Evolutionary conservation across 2,888 invertebrate species (phyloP), one percentile per base, ranked within the genome.

Genomic region (Lasius platythorax): DNA sequence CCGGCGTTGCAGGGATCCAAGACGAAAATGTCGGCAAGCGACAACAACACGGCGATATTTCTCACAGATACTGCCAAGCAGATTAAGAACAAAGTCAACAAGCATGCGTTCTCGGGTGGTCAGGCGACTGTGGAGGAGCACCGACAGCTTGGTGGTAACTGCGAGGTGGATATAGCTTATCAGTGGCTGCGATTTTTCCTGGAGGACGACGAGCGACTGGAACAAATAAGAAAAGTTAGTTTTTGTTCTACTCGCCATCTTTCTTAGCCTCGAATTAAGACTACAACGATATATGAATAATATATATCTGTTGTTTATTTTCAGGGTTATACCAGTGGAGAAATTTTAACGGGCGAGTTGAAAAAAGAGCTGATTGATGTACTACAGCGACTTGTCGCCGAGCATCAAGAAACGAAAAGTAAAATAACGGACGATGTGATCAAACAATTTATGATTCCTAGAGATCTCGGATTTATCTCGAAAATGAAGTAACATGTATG

Each of bases 11-110:
- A 99, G 95, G 99, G 99, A 0, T 98, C 99, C 0, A 98, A 98
- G 94, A 98, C 98, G 33, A 99, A 99, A 96, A 99, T 99, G 99
- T 99, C 99, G 12, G 98, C 99, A 18, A 99, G 99, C 91, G 99
- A 99, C 92, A 96, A 97, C 5, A 99, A 98, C 94, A 98, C 99
- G 0, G 98, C 99, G 0, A 98, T 99, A 90, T 99, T 97, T 95
- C 95, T 99, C n/a, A 99, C 97, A 3, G 99, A 99, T 93, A 98
- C 99, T 0, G 96, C 98, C 0, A 99, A 99, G 92, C 98, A 99
- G 95, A 97, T 99, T 86, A 99, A 99, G 95, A 99, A 97, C 93
- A 99, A 99, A 97, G 97, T 98, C 79, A 98, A 98, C 92, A 99
- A 99, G 95, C 98, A 99, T 95, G 99, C 99, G 6, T 99, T 99